Evolutionary conservation across 2,797 vertebrate genomes (phyloP).

Genomic region (Lemur catta): DNA sequence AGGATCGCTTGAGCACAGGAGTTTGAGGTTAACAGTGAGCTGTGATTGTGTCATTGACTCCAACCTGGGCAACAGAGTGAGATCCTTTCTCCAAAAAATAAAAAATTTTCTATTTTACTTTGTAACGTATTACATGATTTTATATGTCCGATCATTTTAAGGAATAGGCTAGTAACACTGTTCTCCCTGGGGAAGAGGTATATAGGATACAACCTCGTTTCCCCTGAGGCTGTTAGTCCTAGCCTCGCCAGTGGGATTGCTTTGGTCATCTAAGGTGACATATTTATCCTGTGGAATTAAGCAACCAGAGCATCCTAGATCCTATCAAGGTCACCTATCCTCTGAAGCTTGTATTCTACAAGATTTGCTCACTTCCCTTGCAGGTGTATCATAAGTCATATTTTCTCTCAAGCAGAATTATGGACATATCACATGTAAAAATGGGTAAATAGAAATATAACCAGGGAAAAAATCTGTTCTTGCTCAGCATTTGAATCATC

Average conservation of each 20-base stretch:
- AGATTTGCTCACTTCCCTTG: neutral
- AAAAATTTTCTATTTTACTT: neutral
- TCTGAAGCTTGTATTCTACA: neutral
- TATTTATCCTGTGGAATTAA: neutral
- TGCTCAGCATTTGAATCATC: slow-evolving; percentile 2
- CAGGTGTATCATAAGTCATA: neutral
- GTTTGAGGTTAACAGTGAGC: no score
- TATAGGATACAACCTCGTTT: neutral
- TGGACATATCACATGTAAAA: neutral
- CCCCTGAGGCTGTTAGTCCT: neutral
- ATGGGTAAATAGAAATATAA: neutral
- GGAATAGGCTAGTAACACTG: neutral
- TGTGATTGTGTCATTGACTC: no score
- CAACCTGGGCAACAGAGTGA: no score
- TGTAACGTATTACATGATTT: neutral
- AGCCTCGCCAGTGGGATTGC: neutral
- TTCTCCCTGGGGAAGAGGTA: neutral
- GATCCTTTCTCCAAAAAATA: no score
- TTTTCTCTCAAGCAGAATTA: slow-evolving; percentile 24
- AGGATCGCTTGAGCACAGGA: no score
- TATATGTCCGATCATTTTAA: neutral
- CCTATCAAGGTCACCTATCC: neutral
- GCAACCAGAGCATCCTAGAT: neutral
- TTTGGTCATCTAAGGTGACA: slow-evolving; percentile 5
- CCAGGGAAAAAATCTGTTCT: neutral